phyloP scores from a whole-genome alignment of 1,140 invertebrate genomes.

The Riptortus pedestris region DNA sequence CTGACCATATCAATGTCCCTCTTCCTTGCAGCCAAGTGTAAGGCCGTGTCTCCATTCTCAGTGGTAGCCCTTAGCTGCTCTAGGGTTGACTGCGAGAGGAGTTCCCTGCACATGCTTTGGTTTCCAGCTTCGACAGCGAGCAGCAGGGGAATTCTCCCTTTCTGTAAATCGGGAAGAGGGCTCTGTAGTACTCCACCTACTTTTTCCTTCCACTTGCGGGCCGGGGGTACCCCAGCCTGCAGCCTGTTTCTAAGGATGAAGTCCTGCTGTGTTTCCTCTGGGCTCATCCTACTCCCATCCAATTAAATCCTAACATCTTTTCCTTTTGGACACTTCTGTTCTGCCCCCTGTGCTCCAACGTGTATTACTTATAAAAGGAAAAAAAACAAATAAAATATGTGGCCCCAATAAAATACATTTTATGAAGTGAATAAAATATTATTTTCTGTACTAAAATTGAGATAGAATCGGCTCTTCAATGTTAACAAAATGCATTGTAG shows the following conservation, averaged over 20 bases:
- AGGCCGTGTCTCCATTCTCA: slow-evolving; percentile 70
- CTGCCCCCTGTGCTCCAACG: no score
- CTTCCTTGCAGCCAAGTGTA: slow-evolving; percentile 80
- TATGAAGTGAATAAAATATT: no score
- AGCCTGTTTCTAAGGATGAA: slow-evolving; percentile 46
- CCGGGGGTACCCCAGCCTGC: slow-evolving; percentile 37
- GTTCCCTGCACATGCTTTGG: slow-evolving; percentile 80
- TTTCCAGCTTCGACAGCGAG: slow-evolving; percentile 87
- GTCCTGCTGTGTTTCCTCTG: slow-evolving; percentile 27
- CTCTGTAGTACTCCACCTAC: neutral
- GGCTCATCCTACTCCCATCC: neutral
- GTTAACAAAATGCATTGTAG: no score
- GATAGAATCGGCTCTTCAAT: no score
- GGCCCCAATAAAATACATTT: no score
- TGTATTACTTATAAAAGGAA: no score
- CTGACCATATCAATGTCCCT: slow-evolving; percentile 85
- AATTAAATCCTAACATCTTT: no score
- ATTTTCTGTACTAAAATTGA: no score
- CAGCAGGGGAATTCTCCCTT: slow-evolving; percentile 84
- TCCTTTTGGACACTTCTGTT: neutral
- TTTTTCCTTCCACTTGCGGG: slow-evolving; percentile 23
- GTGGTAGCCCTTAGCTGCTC: slow-evolving; percentile 66
- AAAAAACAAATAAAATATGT: no score
- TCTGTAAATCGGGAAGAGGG: slow-evolving; percentile 47
- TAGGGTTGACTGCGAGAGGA: slow-evolving; percentile 69